Evolutionary conservation across 2,113 vertebrate species (phyloP), one percentile per base, ranked within the genome.

Genomic region (Percina caprodes): DNA sequence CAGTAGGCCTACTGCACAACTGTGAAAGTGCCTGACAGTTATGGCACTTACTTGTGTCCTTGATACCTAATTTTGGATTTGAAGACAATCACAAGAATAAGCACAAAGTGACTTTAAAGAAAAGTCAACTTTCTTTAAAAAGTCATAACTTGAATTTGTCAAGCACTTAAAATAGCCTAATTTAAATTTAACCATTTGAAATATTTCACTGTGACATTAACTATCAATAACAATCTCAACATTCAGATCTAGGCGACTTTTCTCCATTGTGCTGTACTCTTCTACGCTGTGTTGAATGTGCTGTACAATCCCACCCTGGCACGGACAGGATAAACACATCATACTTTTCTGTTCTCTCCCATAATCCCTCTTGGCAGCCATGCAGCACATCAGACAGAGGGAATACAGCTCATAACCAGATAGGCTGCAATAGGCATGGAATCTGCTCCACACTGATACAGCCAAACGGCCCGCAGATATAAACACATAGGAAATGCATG

Each of bases 331-430:
- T 89, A 90, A 89, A 91, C 87, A 88, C 85, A 78, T 89, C 82
- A 74, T 74, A 85, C 81, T 86, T 88, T 80, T 71, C 90, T 84
- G 79, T 79, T 86, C 86, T 85, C 80, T 82, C 74, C 69, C 70
- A 70, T 92, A 90, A 91, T 89, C 86, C 85, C 66, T 12, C 84
- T 89, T 92, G 90, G 91, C 90, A 91, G 84, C 77, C 77, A 33
- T 51, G 78, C 79, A 74, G 80, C 83, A 74, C 82, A 81, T 90
- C 76, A 77, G 74, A 88, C 45, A 45, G 46, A 23, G 74, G 26
- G 77, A 84, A 52, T 42, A 51, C 60, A 80, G 83, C 84, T 80
- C 77, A 18, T 73, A 8, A 83, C 26, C 72, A 86, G 84, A 90
- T 80, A 52, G 58, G 63, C 68, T 1, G 48, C 86, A 87, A 86